These are phyloP conservation scores for Myiopsitta monachus DNA, from an alignment of 2,113 vertebrate species.

Conservation along the genomic window DNA sequence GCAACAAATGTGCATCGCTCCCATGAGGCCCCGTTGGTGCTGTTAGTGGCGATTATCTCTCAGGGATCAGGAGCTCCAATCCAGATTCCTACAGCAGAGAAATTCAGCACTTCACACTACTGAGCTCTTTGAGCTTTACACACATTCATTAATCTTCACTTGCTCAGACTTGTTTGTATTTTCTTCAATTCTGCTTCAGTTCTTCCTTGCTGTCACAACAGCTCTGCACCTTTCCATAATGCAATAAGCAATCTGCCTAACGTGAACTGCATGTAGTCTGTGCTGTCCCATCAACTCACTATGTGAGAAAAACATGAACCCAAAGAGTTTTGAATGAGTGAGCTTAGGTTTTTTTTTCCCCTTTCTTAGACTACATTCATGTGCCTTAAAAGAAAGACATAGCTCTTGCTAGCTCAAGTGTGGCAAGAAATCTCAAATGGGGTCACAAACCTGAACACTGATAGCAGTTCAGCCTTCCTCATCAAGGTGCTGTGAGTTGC, in stretches of 20 bases:
- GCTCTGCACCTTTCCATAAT: background rate
- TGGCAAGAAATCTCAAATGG: background rate
- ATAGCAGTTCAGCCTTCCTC: background rate
- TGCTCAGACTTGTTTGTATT: background rate
- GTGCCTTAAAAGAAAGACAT: background rate
- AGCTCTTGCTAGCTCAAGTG: background rate
- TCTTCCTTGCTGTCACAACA: background rate
- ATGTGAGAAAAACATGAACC: background rate
- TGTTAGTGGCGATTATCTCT: background rate
- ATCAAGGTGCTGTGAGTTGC: background rate
- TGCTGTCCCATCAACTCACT: background rate
- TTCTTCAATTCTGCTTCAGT: background rate
- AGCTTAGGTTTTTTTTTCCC: background rate
- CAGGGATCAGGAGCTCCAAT: background rate
- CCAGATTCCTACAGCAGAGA: background rate
- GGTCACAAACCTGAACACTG: background rate
- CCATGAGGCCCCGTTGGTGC: rapidly evolving
- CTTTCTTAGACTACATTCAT: background rate
- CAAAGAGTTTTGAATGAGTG: background rate
- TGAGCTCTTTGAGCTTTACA: background rate
- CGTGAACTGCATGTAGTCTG: background rate
- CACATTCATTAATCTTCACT: background rate
- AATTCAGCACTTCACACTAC: background rate
- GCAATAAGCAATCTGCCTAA: background rate
- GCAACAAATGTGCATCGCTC: background rate